phyloP scores from a whole-genome alignment of 2,113 vertebrate genomes.

The Entelurus aequoreus region DNA sequence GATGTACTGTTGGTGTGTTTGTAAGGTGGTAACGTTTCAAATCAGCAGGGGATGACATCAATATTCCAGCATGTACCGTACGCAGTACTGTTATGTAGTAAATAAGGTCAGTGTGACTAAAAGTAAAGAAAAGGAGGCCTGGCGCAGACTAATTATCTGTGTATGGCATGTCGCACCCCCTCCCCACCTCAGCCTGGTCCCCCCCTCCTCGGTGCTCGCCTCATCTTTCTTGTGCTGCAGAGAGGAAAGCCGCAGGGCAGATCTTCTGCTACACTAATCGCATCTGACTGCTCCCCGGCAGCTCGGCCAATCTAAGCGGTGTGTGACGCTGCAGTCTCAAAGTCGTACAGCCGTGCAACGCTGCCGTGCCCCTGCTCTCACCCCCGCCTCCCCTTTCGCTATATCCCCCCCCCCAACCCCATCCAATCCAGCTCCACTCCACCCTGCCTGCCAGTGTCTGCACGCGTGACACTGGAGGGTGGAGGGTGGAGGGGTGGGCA shows the following conservation, averaged over 20 bases:
- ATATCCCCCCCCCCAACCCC: slow-evolving; percentile 23
- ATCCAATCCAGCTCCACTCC: not conserved
- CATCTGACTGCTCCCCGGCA: slow-evolving; percentile 96
- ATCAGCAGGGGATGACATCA: too few relatives aligned
- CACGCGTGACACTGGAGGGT: slow-evolving; percentile 82
- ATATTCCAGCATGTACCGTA: too few relatives aligned
- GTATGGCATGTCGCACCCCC: slow-evolving; percentile 10
- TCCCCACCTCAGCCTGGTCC: slow-evolving; percentile 9
- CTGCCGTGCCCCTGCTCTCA: slow-evolving; percentile 65
- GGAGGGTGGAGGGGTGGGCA: slow-evolving; percentile 68
- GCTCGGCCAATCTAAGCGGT: slow-evolving; percentile 85
- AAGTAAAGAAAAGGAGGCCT: slow-evolving; percentile 1
- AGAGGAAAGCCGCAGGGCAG: slow-evolving; percentile 85
- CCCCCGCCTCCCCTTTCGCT: slow-evolving; percentile 2
- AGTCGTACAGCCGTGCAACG: slow-evolving; percentile 75
- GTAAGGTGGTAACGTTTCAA: too few relatives aligned
- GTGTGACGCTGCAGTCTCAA: slow-evolving; percentile 81
- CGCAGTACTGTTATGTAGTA: not conserved
- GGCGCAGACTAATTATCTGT: slow-evolving; percentile 27
- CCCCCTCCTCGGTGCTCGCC: slow-evolving; percentile 13
- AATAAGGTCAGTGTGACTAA: slow-evolving; percentile 1
- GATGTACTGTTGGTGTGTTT: too few relatives aligned
- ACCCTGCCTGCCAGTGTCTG: slow-evolving; percentile 37
- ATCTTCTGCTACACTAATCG: slow-evolving; percentile 92
- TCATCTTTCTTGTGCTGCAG: slow-evolving; percentile 73